Percentiles rank a stretch among this genome's conserved stretches.
Evolutionary conservation across 64 coral and sea anemone genomes (phyloP).

Genomic region (Montipora cactus): DNA sequence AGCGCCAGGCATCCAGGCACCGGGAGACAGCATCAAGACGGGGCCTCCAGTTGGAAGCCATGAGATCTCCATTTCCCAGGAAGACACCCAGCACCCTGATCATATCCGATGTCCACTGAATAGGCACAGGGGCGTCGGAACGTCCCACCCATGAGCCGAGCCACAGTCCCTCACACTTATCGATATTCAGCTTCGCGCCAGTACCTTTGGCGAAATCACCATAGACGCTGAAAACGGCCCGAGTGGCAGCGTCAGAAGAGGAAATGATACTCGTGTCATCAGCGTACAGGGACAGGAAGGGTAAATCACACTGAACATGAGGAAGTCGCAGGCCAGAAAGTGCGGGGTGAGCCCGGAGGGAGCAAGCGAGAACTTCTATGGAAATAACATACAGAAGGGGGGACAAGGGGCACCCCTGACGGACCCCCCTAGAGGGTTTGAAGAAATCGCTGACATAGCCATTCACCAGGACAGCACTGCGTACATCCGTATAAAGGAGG

Average conservation of each 20-base stretch:
- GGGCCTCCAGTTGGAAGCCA: background rate
- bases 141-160: background rate
- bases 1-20: constrained; percentile 29
- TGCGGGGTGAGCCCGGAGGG: background rate
- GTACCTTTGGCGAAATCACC: background rate
- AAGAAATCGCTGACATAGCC: background rate
- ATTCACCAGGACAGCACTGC: background rate
- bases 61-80: background rate
- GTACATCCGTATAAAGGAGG: background rate
- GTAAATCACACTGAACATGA: background rate
- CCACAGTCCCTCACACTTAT: constrained; percentile 20
- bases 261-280: constrained; percentile 25
- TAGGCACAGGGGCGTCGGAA: background rate
- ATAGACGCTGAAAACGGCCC: background rate
- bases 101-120: background rate
- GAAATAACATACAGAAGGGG: background rate
- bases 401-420: background rate
- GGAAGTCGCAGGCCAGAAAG: background rate
- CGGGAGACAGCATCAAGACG: background rate
- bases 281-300: constrained; percentile 13
- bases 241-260: background rate
- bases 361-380: background rate
- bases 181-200: background rate
- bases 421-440: background rate
- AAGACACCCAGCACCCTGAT: background rate